Base-by-base conservation (phyloP, 2,113 vertebrate genomes). In the Ptychochromis oligacanthus region DNA sequence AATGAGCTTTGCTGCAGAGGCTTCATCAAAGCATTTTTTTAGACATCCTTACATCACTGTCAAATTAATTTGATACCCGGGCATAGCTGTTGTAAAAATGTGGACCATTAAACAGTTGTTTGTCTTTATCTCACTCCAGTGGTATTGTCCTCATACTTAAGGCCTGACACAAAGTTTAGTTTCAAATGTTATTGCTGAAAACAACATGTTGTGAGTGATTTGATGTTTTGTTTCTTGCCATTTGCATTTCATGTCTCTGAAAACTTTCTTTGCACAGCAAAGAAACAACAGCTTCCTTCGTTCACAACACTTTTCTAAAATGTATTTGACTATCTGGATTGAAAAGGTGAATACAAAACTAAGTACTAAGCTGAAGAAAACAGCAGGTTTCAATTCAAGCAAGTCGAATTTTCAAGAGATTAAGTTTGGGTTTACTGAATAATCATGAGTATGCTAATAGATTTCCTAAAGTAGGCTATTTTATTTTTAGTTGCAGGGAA, bases 1-100 rank as follows among this genome's bases (percentile, higher is more conserved):
- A 72, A 90, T 83, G 59, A 80, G 75, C 34, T 38, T 80, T 20
- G 1, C 55, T 57, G 62, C 34, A 0, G 77, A 83, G 61, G 61
- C 40, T 18, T 34, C 31, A 36, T 83, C 70, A 75, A 34, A 76
- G n/a, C 15, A 22, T 70, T 72, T 81, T 75, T 84, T 43, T 58
- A 76, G 15, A 31, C 15, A 34, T 62, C 20, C 31, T 31, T n/a
- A 59, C 34, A n/a, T 82, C 67, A 6, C 12, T 46, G 36, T 84
- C 40, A 77, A 36, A 79, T 82, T 72, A 52, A 72, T 72, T 31
- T 31, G 43, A 54, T 72, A 52, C 18, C 52, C 11, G 0, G 26
- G 26, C 26, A 72, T 24, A 81, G 2, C 67, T 46, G 36, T 55
- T 59, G 58, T 49, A 38, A 61, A 12, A 54, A 52, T 31, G 43